Percentiles rank a stretch among this genome's conserved stretches.
Evolutionary conservation across 2,888 invertebrate genomes (phyloP).

Genomic region (Campopleginae sp.): DNA sequence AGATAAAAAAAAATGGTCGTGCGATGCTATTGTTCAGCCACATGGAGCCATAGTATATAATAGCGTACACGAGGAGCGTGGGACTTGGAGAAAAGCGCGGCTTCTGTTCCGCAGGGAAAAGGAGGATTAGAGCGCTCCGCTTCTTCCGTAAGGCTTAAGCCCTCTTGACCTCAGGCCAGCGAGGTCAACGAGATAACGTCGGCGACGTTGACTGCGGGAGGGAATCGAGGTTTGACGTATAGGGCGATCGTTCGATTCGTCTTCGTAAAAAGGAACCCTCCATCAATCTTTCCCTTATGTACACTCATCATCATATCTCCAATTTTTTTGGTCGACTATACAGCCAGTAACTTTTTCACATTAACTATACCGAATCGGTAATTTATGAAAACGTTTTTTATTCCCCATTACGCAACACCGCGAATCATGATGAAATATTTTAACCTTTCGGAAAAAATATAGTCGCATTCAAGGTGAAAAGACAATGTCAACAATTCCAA

Average conservation of each 20-base stretch:
- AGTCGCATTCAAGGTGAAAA: background rate
- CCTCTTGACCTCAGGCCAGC: conserved; percentile 64
- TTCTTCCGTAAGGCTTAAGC: conserved; percentile 64
- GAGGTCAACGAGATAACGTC: conserved; percentile 66
- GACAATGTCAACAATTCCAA: background rate
- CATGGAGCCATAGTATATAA: conserved; percentile 8
- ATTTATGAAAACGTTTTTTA: background rate
- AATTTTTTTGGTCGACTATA: background rate
- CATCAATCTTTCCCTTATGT: background rate
- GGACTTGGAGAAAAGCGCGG: conserved; percentile 50
- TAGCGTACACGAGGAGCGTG: conserved; percentile 44
- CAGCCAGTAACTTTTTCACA: background rate
- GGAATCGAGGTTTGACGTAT: conserved; percentile 28
- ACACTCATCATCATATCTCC: conserved; percentile 23
- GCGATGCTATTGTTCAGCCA: background rate
- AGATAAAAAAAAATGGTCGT: conserved; percentile 41
- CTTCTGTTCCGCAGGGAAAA: conserved; percentile 39
- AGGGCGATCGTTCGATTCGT: conserved; percentile 36
- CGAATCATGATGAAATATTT: background rate
- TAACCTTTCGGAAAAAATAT: background rate
- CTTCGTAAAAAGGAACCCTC: background rate
- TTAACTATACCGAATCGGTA: background rate
- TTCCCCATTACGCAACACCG: background rate
- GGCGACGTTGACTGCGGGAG: conserved; percentile 50
- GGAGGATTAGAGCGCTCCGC: conserved; percentile 65